Percentiles rank a stretch among this genome's conserved stretches.
Conservation (phyloP, 2,797 vertebrate species). For the Otolemur crassicaudatus region DNA sequence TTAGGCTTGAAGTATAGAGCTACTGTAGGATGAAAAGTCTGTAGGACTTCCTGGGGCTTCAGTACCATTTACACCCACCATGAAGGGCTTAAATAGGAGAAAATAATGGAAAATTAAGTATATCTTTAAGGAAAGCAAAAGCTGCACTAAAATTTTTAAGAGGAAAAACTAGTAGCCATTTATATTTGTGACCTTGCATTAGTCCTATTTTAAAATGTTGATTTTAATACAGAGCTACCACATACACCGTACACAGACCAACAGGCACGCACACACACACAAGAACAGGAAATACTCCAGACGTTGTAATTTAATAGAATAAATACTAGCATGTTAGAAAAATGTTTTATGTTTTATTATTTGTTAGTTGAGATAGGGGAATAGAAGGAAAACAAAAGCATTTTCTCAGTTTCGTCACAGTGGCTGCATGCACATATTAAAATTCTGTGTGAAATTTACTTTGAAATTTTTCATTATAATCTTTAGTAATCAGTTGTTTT, state of each 20-base stretch:
- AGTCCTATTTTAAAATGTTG: conserved; percentile 73
- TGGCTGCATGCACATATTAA: conserved; percentile 81
- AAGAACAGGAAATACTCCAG: conserved; percentile 65
- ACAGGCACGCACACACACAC: not conserved
- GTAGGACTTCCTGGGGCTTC: conserved; percentile 76
- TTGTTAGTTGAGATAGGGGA: conserved; percentile 76
- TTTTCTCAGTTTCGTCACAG: conserved; percentile 78
- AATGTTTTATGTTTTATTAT: conserved; percentile 79
- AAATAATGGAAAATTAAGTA: conserved; percentile 72
- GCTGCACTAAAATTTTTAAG: conserved; percentile 86
- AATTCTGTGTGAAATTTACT: conserved; percentile 68
- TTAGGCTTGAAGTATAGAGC: conserved; percentile 75
- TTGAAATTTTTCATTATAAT: conserved; percentile 68
- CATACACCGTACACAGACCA: conserved; percentile 25
- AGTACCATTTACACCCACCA: conserved; percentile 72
- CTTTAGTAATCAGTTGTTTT: conserved; percentile 60
- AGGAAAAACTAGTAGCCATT: conserved; percentile 82
- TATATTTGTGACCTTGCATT: conserved; percentile 79
- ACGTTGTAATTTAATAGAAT: conserved; percentile 79
- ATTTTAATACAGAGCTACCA: conserved; percentile 82
- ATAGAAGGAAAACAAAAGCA: conserved; percentile 57
- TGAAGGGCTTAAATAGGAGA: conserved; percentile 78
- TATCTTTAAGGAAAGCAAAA: conserved; percentile 83
- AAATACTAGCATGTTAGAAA: conserved; percentile 79
- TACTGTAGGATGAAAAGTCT: conserved; percentile 71